These are phyloP conservation scores for Malthinus flaveolus DNA, from an alignment of 2,888 invertebrate species.

Conservation along the genomic window DNA sequence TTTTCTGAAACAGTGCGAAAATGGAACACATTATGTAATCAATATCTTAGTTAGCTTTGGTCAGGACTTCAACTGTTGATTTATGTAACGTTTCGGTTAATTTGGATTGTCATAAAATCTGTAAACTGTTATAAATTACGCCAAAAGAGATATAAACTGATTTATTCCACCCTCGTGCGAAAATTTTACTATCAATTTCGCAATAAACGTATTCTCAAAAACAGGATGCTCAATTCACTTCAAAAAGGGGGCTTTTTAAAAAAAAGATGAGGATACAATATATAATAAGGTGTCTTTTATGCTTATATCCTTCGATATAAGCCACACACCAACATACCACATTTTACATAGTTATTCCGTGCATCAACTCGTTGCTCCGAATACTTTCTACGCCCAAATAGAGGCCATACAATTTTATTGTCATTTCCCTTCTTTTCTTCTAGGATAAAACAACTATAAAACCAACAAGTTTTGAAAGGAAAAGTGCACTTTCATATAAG, in stretches of 20 bases:
- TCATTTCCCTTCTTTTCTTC: neutral
- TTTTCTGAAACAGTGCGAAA: neutral
- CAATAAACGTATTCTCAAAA: neutral
- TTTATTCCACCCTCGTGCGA: neutral
- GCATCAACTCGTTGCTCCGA: conserved; percentile 12
- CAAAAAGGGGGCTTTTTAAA: conserved; percentile 5
- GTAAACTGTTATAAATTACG: conserved; percentile 19
- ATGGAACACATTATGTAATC: conserved; percentile 9
- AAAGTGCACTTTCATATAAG: no score
- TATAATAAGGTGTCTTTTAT: conserved; percentile 29
- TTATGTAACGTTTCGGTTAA: conserved; percentile 18
- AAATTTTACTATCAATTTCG: conserved; percentile 3
- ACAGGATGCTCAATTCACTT: conserved; percentile 4
- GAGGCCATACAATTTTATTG: conserved; percentile 5
- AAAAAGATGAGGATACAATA: conserved; percentile 17
- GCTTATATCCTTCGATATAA: conserved; percentile 25
- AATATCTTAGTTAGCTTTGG: conserved; percentile 27
- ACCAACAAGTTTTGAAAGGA: neutral
- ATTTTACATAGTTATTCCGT: conserved; percentile 24
- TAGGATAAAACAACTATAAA: conserved; percentile 5
- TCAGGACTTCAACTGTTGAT: conserved; percentile 24
- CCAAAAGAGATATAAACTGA: conserved; percentile 1
- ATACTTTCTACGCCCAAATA: conserved; percentile 7
- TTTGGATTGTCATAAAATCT: conserved; percentile 21
- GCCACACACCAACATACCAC: conserved; percentile 20